Percentiles rank a stretch among this genome's conserved stretches.
phyloP scores from a whole-genome alignment of 2,888 invertebrate genomes.

The Griposia aprilina region DNA sequence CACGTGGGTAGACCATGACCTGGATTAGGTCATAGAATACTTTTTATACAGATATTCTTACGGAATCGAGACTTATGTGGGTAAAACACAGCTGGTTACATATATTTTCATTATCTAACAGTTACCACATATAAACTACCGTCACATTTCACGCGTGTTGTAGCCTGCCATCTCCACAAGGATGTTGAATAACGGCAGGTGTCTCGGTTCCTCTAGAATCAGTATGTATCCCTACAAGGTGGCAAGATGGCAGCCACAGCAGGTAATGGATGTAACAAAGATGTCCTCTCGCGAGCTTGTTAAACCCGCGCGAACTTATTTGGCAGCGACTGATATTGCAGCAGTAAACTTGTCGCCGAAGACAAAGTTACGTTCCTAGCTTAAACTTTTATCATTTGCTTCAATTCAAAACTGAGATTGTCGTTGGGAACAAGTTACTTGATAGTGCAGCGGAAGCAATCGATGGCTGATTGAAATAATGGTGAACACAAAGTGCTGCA shows the following conservation, averaged over 20 bases:
- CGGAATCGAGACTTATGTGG: too few species aligned
- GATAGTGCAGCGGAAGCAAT: background rate
- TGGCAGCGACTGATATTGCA: slow-evolving; percentile 33
- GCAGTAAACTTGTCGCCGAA: slow-evolving; percentile 29
- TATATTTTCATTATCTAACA: slow-evolving; percentile 73
- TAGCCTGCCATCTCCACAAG: background rate
- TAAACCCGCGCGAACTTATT: slow-evolving; percentile 30
- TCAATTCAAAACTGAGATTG: slow-evolving; percentile 19
- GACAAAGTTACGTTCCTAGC: slow-evolving; percentile 13
- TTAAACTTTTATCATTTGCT: slow-evolving; percentile 28
- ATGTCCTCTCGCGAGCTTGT: slow-evolving; percentile 11
- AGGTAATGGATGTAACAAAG: background rate
- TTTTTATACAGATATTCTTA: too few species aligned
- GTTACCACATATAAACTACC: slow-evolving; percentile 59
- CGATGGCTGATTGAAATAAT: background rate
- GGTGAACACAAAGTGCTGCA: background rate
- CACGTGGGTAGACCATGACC: too few species aligned
- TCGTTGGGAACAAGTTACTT: background rate
- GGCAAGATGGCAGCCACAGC: background rate
- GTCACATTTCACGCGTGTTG: slow-evolving; percentile 55
- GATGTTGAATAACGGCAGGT: background rate
- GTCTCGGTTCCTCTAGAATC: background rate
- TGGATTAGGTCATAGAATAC: too few species aligned
- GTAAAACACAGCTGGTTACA: too few species aligned
- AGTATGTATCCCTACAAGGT: background rate